Evolutionary conservation across 2,113 vertebrate species (phyloP), one percentile per base, ranked within the genome.

Genomic region (Cynocephalus volans): DNA sequence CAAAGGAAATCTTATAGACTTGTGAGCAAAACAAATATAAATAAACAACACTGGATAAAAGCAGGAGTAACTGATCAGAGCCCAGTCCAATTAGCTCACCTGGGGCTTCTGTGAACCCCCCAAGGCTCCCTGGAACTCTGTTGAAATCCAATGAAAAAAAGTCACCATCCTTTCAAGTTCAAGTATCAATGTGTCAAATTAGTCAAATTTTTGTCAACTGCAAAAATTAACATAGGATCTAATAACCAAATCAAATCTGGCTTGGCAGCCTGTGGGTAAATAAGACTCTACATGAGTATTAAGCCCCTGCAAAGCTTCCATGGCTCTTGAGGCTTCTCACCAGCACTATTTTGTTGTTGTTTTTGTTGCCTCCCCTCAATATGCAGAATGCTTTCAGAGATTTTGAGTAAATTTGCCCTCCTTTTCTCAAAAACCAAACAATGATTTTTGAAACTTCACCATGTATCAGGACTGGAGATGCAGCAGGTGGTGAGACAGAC

Each of bases 21-120:
- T 31, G 54, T 58, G 77, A 94, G 85, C 31, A 96, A 88, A 81
- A 76, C 31, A 96, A 93, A 70, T 36, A 83, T 6, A 96, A 90
- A 64, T 56, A 26, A 79, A 9, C 0, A 18, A 2, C 41, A 6
- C 2, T 50, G 5, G 14, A 60, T 21, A 15, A 90, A 95, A 81
- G 31, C 23, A 45, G 17, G 73, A 80, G 70, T 23, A 77, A 76
- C 12, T 60, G 36, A 26, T 64, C 77, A 52, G 26, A 86, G 24
- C 2, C 10, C 26, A 2, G 56, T 54, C 50, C 33, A 72, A 1
- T 12, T 67, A 33, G 31, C 28, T 87, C 89, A 10, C 21, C 31
- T 10, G 28, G 31, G 6, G 50, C 48, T 72, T 76, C 76, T 31
- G 58, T 28, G 48, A 87, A 24, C 58, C 41, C 41, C 41, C 26